Percentiles rank a stretch among this genome's conserved stretches.
Evolutionary conservation across 2,113 vertebrate species (phyloP).

Genomic region (Xiphophorus couchianus): DNA sequence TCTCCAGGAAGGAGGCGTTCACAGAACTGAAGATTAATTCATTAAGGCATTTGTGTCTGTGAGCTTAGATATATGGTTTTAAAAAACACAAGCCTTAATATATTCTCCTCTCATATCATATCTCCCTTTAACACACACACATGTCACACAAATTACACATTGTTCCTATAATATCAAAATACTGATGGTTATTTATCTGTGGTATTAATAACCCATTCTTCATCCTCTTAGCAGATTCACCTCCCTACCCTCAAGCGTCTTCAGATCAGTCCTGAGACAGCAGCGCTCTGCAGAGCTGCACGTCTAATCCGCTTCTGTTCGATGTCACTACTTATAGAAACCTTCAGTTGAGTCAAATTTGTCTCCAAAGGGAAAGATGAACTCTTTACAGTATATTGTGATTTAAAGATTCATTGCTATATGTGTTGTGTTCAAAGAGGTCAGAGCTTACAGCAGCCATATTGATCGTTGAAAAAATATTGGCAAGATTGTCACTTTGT

Average conservation of each 20-base stretch:
- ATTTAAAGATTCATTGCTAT: too few relatives aligned
- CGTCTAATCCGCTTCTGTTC: too few relatives aligned
- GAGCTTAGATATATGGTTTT: constrained; percentile 10
- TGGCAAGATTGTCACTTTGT: constrained; percentile 3
- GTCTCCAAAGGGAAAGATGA: too few relatives aligned
- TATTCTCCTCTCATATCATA: not conserved
- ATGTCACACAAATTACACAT: not conserved
- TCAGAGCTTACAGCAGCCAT: too few relatives aligned
- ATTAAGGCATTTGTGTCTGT: constrained; percentile 13
- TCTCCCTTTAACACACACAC: constrained; percentile 11
- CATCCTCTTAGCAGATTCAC: not conserved
- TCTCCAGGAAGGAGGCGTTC: constrained; percentile 29
- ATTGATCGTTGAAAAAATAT: too few relatives aligned
- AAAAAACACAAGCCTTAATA: constrained; percentile 28
- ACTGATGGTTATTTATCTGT: constrained; percentile 51
- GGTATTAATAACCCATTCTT: constrained; percentile 37
- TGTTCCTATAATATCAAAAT: constrained; percentile 35
- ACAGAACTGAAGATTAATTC: constrained; percentile 25
- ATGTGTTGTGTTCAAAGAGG: not conserved
- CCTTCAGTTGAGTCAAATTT: too few relatives aligned
- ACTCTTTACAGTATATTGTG: too few relatives aligned
- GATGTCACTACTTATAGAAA: too few relatives aligned
- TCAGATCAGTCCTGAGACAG: not conserved
- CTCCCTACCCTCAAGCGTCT: not conserved
- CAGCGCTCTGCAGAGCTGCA: not conserved